Conservation (phyloP, 2,888 invertebrate species). For the Athrips mouffetella region DNA sequence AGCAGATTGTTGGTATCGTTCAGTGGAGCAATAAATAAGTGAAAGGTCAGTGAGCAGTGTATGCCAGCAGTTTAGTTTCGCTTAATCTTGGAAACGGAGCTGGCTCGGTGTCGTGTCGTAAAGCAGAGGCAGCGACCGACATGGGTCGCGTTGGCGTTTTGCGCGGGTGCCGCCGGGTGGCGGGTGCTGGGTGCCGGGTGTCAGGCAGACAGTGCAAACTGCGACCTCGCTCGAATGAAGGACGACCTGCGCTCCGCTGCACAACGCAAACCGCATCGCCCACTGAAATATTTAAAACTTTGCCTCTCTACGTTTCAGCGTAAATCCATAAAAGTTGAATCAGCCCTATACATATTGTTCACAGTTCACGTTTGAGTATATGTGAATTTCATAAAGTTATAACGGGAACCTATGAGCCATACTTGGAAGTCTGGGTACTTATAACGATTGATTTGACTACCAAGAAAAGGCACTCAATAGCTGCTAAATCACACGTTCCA, state of each 20-base stretch:
- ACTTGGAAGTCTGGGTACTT: too few species aligned
- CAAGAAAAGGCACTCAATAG: neutral
- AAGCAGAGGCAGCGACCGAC: constrained; percentile 52
- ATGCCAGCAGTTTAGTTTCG: constrained; percentile 64
- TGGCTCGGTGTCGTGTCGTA: constrained; percentile 59
- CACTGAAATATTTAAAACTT: constrained; percentile 37
- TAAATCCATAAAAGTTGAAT: constrained; percentile 14
- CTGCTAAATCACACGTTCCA: neutral
- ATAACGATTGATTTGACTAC: too few species aligned
- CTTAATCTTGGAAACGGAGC: constrained; percentile 69
- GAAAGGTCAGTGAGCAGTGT: constrained; percentile 51
- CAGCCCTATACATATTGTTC: neutral
- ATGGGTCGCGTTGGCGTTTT: constrained; percentile 32
- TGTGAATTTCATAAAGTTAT: too few species aligned
- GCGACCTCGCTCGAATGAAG: constrained; percentile 61
- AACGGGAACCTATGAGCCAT: too few species aligned
- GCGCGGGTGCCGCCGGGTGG: too few species aligned
- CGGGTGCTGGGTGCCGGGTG: constrained; percentile 26
- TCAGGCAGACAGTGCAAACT: constrained; percentile 58
- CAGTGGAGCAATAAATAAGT: constrained; percentile 47
- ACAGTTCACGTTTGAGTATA: neutral
- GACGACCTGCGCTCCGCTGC: constrained; percentile 44
- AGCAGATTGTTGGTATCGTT: constrained; percentile 13
- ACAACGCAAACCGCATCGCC: constrained; percentile 35
- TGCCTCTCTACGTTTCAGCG: constrained; percentile 25